Evolutionary conservation across 2,888 invertebrate species (phyloP).

Genomic region (Drosophila conformis): DNA sequence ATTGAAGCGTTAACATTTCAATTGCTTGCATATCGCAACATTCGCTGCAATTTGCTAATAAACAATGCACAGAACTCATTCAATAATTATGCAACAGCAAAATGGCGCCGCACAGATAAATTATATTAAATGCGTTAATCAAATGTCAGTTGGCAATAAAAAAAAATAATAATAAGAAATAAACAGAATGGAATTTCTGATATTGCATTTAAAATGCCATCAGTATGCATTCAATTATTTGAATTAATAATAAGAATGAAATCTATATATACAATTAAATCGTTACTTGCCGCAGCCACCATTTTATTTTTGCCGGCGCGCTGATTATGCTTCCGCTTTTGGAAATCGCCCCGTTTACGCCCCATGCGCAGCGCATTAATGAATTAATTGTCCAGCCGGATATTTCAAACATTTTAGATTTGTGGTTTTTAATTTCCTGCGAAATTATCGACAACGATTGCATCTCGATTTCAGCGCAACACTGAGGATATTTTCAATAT

Average conservation of each 20-base stretch:
- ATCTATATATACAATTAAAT: conserved; percentile 41
- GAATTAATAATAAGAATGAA: conserved; percentile 67
- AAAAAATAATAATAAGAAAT: background rate
- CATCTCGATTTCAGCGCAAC: background rate
- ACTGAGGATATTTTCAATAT: background rate
- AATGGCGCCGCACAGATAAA: conserved; percentile 49
- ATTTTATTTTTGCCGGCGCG: conserved; percentile 44
- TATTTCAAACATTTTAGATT: conserved; percentile 81
- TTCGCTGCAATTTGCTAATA: conserved; percentile 42
- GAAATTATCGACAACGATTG: conserved; percentile 61
- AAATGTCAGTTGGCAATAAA: conserved; percentile 52
- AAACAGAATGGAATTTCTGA: background rate
- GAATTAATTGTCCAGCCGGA: conserved; percentile 80
- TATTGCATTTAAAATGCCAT: conserved; percentile 64
- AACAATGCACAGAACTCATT: conserved; percentile 60
- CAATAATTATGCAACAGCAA: conserved; percentile 58
- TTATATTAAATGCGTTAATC: conserved; percentile 70
- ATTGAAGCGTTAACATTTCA: conserved; percentile 75
- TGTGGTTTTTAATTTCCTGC: conserved; percentile 81
- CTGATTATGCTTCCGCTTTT: conserved; percentile 74
- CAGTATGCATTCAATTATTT: conserved; percentile 70
- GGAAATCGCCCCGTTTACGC: conserved; percentile 20
- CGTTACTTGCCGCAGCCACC: conserved; percentile 38
- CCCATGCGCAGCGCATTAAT: conserved; percentile 55
- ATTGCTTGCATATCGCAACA: conserved; percentile 37